Evolutionary conservation across 2,113 vertebrate species (phyloP).

Genomic region (Embiotoca jacksoni): DNA sequence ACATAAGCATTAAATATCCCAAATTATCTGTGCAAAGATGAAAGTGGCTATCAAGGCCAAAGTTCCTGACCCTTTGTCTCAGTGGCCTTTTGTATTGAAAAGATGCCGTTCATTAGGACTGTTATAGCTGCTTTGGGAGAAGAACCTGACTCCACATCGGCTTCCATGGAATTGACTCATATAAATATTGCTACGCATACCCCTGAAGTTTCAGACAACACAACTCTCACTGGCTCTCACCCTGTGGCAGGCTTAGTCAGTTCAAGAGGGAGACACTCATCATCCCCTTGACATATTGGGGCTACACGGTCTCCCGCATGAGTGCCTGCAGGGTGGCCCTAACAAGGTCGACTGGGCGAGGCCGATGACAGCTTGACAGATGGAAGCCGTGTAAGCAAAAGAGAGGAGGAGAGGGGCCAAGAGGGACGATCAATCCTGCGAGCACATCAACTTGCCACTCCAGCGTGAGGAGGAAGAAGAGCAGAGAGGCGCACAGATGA

Average conservation of each 20-base stretch:
- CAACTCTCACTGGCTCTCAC: constrained; percentile 45
- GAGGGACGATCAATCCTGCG: constrained; percentile 15
- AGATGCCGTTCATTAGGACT: constrained; percentile 31
- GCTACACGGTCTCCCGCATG: constrained; percentile 44
- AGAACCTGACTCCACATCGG: constrained; percentile 59
- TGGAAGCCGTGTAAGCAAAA: constrained; percentile 62
- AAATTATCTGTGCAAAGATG: not conserved
- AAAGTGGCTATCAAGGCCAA: not conserved
- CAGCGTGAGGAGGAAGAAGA: not conserved
- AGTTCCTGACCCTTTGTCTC: constrained; percentile 31
- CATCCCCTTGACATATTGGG: constrained; percentile 76
- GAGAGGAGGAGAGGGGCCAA: constrained; percentile 33
- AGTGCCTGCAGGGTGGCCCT: constrained; percentile 41
- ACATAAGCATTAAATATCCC: not conserved
- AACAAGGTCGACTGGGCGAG: constrained; percentile 72
- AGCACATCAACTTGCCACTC: constrained; percentile 32
- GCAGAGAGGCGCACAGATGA: not conserved
- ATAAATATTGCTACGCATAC: constrained; percentile 72
- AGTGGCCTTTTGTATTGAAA: constrained; percentile 48
- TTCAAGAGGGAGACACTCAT: constrained; percentile 65
- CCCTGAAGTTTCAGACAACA: constrained; percentile 40
- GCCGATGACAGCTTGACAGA: constrained; percentile 80
- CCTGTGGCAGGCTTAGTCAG: constrained; percentile 21
- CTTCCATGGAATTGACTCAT: constrained; percentile 47
- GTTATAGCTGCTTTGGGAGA: constrained; percentile 19